Conservation (phyloP, 2,113 vertebrate genomes). For the Rhinopithecus roxellana region DNA sequence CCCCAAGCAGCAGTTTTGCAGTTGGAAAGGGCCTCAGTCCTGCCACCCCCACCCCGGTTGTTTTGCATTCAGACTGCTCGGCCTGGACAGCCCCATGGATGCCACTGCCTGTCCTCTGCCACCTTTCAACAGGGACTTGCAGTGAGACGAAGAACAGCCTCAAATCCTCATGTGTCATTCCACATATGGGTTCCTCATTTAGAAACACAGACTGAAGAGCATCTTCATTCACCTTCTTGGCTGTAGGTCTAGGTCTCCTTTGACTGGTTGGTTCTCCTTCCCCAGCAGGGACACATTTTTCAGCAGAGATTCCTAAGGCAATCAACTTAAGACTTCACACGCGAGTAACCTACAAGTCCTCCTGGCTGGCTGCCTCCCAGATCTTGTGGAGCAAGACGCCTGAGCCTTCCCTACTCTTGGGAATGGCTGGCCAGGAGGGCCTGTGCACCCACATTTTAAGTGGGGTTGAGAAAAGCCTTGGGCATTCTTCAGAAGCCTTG, state of each 20-base stretch:
- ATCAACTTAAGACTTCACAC: not conserved
- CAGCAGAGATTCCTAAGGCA: not conserved
- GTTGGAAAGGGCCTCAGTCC: not conserved
- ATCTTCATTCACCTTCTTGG: no score
- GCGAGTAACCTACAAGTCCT: fast-evolving
- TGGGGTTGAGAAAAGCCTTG: not conserved
- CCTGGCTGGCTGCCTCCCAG: not conserved
- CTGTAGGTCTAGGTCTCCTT: not conserved
- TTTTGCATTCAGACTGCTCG: not conserved
- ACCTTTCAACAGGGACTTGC: not conserved
- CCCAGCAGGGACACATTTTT: not conserved
- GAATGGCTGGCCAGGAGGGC: not conserved
- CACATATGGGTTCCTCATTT: not conserved
- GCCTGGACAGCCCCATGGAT: no score
- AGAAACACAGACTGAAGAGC: not conserved
- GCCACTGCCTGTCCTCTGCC: no score
- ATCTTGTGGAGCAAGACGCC: not conserved
- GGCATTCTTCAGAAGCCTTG: not conserved
- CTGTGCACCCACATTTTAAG: fast-evolving
- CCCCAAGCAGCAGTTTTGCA: not conserved
- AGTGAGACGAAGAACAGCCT: not conserved
- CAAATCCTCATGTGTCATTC: not conserved
- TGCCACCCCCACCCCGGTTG: fast-evolving
- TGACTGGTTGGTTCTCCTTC: not conserved
- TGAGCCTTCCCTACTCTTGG: not conserved